Base-by-base conservation (phyloP, 2,113 vertebrate species). In the Melanerpes formicivorus region DNA sequence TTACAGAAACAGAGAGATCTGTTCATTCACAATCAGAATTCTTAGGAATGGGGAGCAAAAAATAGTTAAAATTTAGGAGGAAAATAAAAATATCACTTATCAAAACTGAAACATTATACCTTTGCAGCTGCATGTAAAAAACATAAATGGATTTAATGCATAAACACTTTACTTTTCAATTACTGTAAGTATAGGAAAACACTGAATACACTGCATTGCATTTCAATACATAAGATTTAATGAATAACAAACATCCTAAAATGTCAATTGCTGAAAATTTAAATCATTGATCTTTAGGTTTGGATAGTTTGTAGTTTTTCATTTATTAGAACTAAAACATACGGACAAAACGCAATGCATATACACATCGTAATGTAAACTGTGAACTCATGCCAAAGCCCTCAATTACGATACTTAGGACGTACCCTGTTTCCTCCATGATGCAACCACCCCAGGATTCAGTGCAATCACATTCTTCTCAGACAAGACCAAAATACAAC, bases 351-450 rank as follows among this genome's bases (percentile, higher is more conserved):
- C 37, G 48, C 18, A 85, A 27, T 22, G 64, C 1, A 2, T 72
- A 92, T 81, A 56, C 77, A 32, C 89, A 60, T 18, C 34, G 83
- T n/a, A 78, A 75, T 30, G 23, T 84, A 80, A 84, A 72, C 18
- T 59, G 21, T 30, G 21, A 88, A 75, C 55, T 90, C 59, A 62
- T 79, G 79, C 42, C 72, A 84, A 65, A 92, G 46, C 7, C 18
- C 80, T 90, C 23, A 32, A 0, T 92, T 82, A 91, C 70, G 59
- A 54, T 48, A 87, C 14, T 66, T 89, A 84, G 23, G 48, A 93
- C 95, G 90, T 98, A 99, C 99, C 99, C 99, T 3, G 98, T 99
- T 96, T 99, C 99, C 93, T 99, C 99, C 99, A 99, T 99, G 95
- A 99, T 98, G 97, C 99, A 99, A 94, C 99, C 99, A 46, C 96